A percentile compares a stretch with the other conserved stretches of the same genome.
phyloP scores from a whole-genome alignment of 1,140 invertebrate genomes.

The Drosophila tristis region DNA sequence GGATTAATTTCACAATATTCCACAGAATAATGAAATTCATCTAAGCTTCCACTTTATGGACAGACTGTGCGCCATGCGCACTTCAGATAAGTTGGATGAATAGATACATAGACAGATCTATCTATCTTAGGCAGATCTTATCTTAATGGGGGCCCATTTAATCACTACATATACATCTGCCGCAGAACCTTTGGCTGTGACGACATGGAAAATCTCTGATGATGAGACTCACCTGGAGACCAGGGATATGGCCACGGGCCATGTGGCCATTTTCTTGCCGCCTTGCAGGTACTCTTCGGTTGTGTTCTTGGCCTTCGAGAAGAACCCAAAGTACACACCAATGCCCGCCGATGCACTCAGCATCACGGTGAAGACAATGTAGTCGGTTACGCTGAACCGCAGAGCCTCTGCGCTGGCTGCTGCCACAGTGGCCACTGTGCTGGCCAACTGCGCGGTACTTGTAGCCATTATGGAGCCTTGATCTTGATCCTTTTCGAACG shows the following conservation, averaged over 20 bases:
- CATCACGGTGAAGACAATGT: conserved; percentile 87
- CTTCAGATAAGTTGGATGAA: conserved; percentile 27
- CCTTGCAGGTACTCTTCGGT: conserved; percentile 87
- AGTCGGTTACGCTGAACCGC: conserved; percentile 85
- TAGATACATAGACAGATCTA: conserved; percentile 11
- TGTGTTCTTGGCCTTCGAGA: conserved; percentile 74
- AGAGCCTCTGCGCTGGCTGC: conserved; percentile 30
- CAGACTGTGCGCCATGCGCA: conserved; percentile 21
- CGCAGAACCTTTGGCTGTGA: conserved; percentile 4
- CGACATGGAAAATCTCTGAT: conserved; percentile 28
- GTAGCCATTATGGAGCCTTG: conserved; percentile 26
- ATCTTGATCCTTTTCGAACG: not conserved
- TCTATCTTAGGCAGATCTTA: not conserved
- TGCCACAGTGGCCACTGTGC: conserved; percentile 27
- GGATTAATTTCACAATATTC: conserved; percentile 28
- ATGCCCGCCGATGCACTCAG: conserved; percentile 87
- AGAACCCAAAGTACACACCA: conserved; percentile 88
- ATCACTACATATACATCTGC: not conserved
- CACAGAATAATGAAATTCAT: conserved; percentile 20
- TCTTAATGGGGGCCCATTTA: conserved; percentile 12
- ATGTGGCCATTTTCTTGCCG: conserved; percentile 87
- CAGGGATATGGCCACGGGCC: conserved; percentile 88
- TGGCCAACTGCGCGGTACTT: conserved; percentile 23
- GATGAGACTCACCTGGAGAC: conserved; percentile 86
- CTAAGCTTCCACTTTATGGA: conserved; percentile 18